Base-by-base conservation (phyloP, 2,888 invertebrate species). In the Cyclophora albipunctata region DNA sequence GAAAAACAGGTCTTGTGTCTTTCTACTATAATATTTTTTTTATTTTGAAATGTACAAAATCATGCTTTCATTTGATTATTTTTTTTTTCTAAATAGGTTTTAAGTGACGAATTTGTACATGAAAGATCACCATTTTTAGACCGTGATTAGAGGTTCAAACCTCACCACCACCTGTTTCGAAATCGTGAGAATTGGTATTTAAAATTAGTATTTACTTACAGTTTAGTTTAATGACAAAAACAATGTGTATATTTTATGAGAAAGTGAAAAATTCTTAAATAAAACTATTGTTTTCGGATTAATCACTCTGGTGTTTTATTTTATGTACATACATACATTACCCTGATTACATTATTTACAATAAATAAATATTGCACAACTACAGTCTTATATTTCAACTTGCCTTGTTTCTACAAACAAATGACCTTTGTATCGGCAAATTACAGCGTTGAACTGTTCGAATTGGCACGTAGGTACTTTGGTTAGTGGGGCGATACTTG, bases 221-320 rank as follows among this genome's bases (percentile, higher is more conserved):
- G 78, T 87, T 87, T 88, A 88, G 87, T 88, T 87, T 85, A 86
- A 84, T 84, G 84, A 85, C 84, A 87, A 86, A 85, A 87, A 87
- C 87, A 88, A 87, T 87, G 88, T 88, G 88, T 88, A 88, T 88
- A 88, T 88, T 87, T 88, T 88, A 88, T 87, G 88, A 88, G 81
- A 86, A 86, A 85, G 82, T 84, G 84, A 86, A 85, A 85, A 84
- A 84, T 87, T 87, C 87, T 87, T 87, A 86, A 88, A 88, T 88
- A 88, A 87, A 88, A 88, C 88, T 86, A 88, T 88, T 88, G 88
- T 88, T 88, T 88, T 88, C 88, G 88, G 88, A 88, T 88, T 88
- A 88, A 83, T 82, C 78, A 80, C 67, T 76, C 59, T 68, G 66
- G 78, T 71, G 87, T 88, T 88, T 88, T 85, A 87, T 88, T 88